Evolutionary conservation across 2,113 vertebrate genomes (phyloP).

Genomic region (Sclerurus mexicanus): DNA sequence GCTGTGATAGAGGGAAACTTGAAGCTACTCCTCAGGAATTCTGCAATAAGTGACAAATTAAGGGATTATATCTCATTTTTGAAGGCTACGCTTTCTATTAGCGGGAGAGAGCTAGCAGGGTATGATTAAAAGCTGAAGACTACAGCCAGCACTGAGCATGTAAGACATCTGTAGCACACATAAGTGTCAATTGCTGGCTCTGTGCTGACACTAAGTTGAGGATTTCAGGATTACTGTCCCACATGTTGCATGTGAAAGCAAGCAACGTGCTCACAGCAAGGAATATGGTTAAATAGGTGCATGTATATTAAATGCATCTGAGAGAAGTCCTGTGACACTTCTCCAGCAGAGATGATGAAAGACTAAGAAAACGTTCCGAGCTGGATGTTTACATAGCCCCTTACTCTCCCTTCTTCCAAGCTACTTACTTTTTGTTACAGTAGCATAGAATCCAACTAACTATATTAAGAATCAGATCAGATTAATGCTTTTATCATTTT

Average conservation of each 20-base stretch:
- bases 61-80: neutral
- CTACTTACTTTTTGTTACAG: neutral
- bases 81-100: neutral
- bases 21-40: neutral
- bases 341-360: neutral
- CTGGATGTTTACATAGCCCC: neutral
- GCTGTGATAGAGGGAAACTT: neutral
- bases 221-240: slow-evolving; percentile 14
- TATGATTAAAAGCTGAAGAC: neutral
- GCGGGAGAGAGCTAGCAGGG: no score
- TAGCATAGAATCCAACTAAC: fast-evolving
- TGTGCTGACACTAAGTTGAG: neutral
- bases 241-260: neutral
- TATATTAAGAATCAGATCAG: neutral
- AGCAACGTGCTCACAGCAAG: neutral
- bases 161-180: neutral
- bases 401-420: neutral
- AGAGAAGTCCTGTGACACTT: neutral
- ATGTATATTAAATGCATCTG: neutral
- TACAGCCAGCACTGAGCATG: neutral
- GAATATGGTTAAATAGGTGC: neutral
- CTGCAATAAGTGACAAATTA: neutral
- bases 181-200: neutral
- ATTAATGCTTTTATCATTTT: neutral
- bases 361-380: neutral